Percentiles rank a stretch among this genome's conserved stretches.
Evolutionary conservation across 2,797 vertebrate species (phyloP).

Genomic region (Antennarius maculatus): DNA sequence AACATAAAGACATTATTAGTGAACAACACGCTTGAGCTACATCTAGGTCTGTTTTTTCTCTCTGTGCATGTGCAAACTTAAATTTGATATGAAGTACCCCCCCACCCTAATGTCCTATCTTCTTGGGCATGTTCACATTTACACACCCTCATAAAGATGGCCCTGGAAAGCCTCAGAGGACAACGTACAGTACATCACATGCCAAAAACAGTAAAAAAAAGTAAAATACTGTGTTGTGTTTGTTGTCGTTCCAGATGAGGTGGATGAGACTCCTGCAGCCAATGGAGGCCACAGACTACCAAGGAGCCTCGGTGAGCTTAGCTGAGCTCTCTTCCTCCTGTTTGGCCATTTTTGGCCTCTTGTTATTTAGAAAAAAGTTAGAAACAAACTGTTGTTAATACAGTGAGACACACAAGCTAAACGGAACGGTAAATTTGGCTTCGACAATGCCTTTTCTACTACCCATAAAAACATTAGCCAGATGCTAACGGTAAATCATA

Average conservation of each 20-base stretch:
- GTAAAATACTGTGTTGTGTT: slow-evolving; percentile 30
- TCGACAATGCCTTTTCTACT: slow-evolving; percentile 1
- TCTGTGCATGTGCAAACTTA: neutral
- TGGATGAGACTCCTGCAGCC: slow-evolving; percentile 55
- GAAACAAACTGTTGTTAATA: no score
- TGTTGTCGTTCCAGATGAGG: slow-evolving; percentile 70
- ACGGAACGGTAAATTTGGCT: slow-evolving; percentile 1
- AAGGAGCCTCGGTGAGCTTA: slow-evolving; percentile 80
- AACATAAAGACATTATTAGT: neutral
- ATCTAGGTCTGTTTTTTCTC: neutral
- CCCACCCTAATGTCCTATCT: neutral
- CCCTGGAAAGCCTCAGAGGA: slow-evolving; percentile 16
- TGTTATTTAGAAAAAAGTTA: neutral
- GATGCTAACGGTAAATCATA: slow-evolving; percentile 4
- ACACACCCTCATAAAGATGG: slow-evolving; percentile 28
- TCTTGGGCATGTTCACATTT: neutral
- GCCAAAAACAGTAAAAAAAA: neutral
- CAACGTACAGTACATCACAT: neutral
- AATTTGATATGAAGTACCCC: slow-evolving; percentile 6
- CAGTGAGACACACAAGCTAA: neutral
- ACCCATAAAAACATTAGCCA: slow-evolving; percentile 5
- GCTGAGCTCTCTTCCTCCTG: neutral
- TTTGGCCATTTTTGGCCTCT: neutral
- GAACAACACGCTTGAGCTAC: neutral
- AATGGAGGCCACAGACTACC: slow-evolving; percentile 77